These are phyloP conservation scores for Epinephelus coioides DNA, from an alignment of 2,797 vertebrate species.

Conservation along the genomic window DNA sequence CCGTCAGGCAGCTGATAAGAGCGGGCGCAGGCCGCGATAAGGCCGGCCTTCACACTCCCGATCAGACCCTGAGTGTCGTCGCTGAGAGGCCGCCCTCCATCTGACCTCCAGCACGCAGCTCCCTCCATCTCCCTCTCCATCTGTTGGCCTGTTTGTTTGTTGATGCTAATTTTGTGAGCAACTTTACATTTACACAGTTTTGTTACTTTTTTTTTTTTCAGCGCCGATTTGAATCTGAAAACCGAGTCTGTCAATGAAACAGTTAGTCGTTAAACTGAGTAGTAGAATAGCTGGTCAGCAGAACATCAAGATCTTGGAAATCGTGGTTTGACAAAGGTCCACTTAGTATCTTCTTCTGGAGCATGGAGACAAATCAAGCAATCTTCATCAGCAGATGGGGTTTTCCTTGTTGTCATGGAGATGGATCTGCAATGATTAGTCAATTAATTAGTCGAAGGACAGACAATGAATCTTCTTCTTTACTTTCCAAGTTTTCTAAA, in stretches of 20 bases:
- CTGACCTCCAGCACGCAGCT: conserved; percentile 47
- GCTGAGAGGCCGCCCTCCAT: conserved; percentile 45
- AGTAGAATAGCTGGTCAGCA: neutral
- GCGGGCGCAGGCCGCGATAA: conserved; percentile 40
- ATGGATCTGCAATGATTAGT: neutral
- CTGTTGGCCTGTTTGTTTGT: conserved; percentile 37
- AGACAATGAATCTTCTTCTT: neutral
- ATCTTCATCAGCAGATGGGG: neutral
- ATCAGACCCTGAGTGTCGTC: conserved; percentile 38
- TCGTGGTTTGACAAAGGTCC: neutral
- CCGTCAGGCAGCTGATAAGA: conserved; percentile 72
- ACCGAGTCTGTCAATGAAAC: neutral
- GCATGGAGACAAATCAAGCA: too few relatives aligned
- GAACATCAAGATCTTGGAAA: neutral
- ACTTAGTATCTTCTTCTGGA: neutral
- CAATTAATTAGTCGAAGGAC: neutral
- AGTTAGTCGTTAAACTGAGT: neutral
- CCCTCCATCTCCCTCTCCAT: conserved; percentile 47
- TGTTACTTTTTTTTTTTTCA: conserved; percentile 6
- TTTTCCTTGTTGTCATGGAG: neutral
- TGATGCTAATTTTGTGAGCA: conserved; percentile 15
- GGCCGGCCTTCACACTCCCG: conserved; percentile 32
- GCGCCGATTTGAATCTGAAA: neutral
- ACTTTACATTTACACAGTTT: conserved; percentile 1
- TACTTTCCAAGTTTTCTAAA: neutral